A percentile compares a stretch with the other conserved stretches of the same genome.
phyloP scores from a whole-genome alignment of 2,888 invertebrate genomes.

The Diogma glabrata region DNA sequence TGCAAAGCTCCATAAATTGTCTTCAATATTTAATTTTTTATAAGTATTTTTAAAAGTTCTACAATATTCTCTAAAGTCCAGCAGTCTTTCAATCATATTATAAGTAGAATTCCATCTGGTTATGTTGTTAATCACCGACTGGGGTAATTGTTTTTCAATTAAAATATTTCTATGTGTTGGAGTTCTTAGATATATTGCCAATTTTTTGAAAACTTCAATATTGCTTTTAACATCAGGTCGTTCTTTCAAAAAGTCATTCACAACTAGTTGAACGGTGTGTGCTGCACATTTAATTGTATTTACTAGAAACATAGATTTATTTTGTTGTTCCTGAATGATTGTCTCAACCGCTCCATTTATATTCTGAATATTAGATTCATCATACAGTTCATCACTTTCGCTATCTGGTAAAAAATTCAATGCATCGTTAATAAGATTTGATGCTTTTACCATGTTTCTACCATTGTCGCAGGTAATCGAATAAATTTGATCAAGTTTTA shows the following conservation, averaged over 20 bases:
- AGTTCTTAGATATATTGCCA: not conserved
- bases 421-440: not conserved
- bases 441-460: not conserved
- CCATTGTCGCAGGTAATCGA: not conserved
- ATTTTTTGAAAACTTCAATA: not conserved
- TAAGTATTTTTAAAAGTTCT: not conserved
- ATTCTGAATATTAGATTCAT: not conserved
- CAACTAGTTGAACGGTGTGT: not conserved
- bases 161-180: not conserved
- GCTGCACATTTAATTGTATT: not conserved
- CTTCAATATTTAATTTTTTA: not conserved
- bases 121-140: not conserved
- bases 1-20: not conserved
- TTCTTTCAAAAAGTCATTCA: not conserved
- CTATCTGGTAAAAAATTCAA: not conserved
- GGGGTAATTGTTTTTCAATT: not conserved
- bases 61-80: not conserved
- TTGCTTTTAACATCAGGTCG: not conserved
- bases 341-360: not conserved
- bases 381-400: not conserved
- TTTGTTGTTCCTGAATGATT: not conserved
- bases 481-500: not conserved
- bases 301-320: not conserved
- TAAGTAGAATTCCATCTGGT: not conserved
- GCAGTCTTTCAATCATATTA: not conserved